Base-by-base conservation (phyloP, 1,140 invertebrate genomes). In the Paramacrobiotus metropolitanus region DNA sequence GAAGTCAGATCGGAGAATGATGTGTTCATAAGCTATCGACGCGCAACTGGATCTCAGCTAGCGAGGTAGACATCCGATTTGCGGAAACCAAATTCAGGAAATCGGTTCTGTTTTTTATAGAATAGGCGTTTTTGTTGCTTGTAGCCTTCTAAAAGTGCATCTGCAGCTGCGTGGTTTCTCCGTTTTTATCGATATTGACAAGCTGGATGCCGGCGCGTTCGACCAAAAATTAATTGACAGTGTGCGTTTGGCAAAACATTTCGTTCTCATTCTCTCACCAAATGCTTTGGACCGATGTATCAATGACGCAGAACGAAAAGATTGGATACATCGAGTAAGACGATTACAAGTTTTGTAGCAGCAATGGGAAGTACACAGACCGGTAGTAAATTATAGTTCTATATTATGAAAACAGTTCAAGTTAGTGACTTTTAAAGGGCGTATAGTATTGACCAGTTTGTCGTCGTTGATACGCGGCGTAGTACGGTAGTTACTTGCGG, bases 281-380 rank as follows among this genome's bases (percentile, higher is more conserved):
- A 84, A 86, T 66, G 88, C 94, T 29, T 73, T 98, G 45, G 92
- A 98, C 66, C 78, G 94, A 65, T 97, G 94, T 73, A 79, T 89
- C 62, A 82, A 82, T 29, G 94, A 99, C 71, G 77, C 74, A 24
- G 91, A 97, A 61, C 83, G 87, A 71, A 95, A 96, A 76, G 94
- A 99, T 76, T 98, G 94, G 94, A 90, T 99, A 59, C 94, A 98
- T 74, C 83, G 86, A 74, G 87, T 90, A 78, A 79, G n/a, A n/a
- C n/a, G n/a, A n/a, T n/a, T n/a, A n/a, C 80, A 77, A 20, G n/a
- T n/a, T n/a, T n/a, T n/a, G n/a, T n/a, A n/a, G n/a, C n/a, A n/a
- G n/a, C n/a, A n/a, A n/a, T n/a, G n/a, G n/a, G n/a, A n/a, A n/a
- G n/a, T n/a, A n/a, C n/a, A n/a, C n/a, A n/a, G n/a, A n/a, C n/a